phyloP scores from a whole-genome alignment of 2,888 invertebrate species.

The Gisinianus flammeolus region DNA sequence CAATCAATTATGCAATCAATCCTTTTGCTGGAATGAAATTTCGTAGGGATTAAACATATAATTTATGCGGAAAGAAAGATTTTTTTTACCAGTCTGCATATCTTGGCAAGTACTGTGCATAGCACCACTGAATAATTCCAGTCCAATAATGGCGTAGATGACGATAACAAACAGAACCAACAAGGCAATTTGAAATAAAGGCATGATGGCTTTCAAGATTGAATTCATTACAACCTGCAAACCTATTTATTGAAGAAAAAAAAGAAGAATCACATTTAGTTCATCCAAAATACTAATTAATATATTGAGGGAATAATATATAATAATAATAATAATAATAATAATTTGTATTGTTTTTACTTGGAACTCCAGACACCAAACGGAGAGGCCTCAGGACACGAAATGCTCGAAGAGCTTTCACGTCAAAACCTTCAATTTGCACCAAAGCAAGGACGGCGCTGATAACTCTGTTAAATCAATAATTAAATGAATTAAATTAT shows the following conservation, averaged over 20 bases:
- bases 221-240: constrained; percentile 70
- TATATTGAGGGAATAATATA: too few relatives aligned
- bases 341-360: constrained; percentile 61
- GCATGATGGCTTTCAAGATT: constrained; percentile 70
- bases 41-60: neutral
- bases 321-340: neutral
- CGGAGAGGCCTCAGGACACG: constrained; percentile 69
- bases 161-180: constrained; percentile 57
- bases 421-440: constrained; percentile 66
- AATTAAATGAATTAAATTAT: too few relatives aligned
- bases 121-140: constrained; percentile 66
- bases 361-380: constrained; percentile 69
- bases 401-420: constrained; percentile 70
- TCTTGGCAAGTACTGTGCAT: constrained; percentile 67
- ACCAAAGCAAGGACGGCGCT: constrained; percentile 62
- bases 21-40: neutral
- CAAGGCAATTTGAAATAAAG: constrained; percentile 60
- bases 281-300: neutral
- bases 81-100: constrained; percentile 62
- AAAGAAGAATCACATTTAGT: neutral
- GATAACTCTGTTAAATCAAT: constrained; percentile 62
- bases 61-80: neutral
- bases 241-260: constrained; percentile 62
- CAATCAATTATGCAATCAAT: too few relatives aligned
- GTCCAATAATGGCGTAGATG: constrained; percentile 58